A percentile compares a stretch with the other conserved stretches of the same genome.
phyloP scores from a whole-genome alignment of 2,888 invertebrate species.

The Psylliodes chrysocephalus region DNA sequence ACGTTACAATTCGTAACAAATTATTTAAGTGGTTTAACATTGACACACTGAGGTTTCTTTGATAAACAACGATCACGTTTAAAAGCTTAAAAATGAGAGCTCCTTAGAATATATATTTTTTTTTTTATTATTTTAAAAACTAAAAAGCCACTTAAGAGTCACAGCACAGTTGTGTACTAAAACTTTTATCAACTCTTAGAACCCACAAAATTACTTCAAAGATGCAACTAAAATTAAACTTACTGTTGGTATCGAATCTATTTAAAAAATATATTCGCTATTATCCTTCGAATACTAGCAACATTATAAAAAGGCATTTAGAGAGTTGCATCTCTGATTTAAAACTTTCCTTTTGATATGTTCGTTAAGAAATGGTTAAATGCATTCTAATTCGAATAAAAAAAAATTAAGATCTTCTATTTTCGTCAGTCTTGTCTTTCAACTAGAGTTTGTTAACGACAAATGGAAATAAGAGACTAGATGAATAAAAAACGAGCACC shows the following conservation, averaged over 20 bases:
- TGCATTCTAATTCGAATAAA: slow-evolving; percentile 38
- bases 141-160: slow-evolving; percentile 70
- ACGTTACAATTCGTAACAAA: no score
- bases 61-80: slow-evolving; percentile 51
- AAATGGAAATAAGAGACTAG: slow-evolving; percentile 41
- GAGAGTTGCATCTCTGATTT: slow-evolving; percentile 25
- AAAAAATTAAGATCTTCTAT: slow-evolving; percentile 41
- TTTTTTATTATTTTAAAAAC: slow-evolving; percentile 64
- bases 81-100: slow-evolving; percentile 60
- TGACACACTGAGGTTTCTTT: slow-evolving; percentile 33
- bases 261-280: not conserved
- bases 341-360: slow-evolving; percentile 39
- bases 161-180: slow-evolving; percentile 69
- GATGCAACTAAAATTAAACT: slow-evolving; percentile 34
- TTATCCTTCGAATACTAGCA: not conserved
- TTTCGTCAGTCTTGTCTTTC: slow-evolving; percentile 53
- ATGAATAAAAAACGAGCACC: slow-evolving; percentile 40
- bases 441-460: slow-evolving; percentile 46
- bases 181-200: slow-evolving; percentile 57
- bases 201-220: slow-evolving; percentile 46
- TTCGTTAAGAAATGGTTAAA: slow-evolving; percentile 32
- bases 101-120: slow-evolving; percentile 56
- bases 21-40: no score
- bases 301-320: not conserved
- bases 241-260: not conserved